Percentiles rank a stretch among this genome's conserved stretches.
Evolutionary conservation across 2,797 vertebrate genomes (phyloP).

Genomic region (Eutrigla gurnardus): DNA sequence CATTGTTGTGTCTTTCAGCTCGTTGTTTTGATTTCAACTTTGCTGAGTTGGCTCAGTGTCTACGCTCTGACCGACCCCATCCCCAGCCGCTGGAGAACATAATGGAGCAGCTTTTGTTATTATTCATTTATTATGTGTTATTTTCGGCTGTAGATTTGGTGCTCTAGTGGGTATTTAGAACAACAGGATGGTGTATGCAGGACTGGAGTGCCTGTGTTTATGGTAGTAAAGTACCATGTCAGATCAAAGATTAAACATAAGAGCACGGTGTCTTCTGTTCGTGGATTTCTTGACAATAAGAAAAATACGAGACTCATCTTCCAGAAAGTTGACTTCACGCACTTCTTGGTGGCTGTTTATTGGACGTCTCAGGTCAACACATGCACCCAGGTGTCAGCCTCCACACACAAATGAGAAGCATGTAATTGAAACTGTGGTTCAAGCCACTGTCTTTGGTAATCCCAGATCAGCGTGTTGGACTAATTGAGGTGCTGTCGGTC

Average conservation of each 20-base stretch:
- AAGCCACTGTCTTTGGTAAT: slow-evolving; percentile 56
- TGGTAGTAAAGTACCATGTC: not conserved
- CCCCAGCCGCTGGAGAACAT: not conserved
- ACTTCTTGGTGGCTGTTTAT: slow-evolving; percentile 1
- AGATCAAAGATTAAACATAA: not conserved
- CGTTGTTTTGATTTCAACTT: not conserved
- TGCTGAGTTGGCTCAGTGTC: not conserved
- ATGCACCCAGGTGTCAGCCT: slow-evolving; percentile 16
- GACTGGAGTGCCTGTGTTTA: not conserved
- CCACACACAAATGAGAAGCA: slow-evolving; percentile 22
- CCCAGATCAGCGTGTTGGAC: slow-evolving; percentile 55
- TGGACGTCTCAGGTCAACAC: not conserved
- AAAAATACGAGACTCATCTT: not conserved
- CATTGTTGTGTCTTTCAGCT: not conserved
- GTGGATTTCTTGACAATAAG: not conserved
- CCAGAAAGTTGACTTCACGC: not conserved
- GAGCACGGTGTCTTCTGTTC: not conserved
- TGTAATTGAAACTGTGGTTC: slow-evolving; percentile 57
- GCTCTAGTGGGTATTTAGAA: not conserved
- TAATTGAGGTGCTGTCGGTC: slow-evolving; percentile 66
- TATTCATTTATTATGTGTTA: no score
- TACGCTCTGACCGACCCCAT: not conserved
- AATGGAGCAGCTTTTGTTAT: not conserved
- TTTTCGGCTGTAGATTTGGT: not conserved
- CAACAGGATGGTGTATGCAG: not conserved